Base-by-base conservation (phyloP, 1,140 invertebrate genomes). In the Eueides isabella region DNA sequence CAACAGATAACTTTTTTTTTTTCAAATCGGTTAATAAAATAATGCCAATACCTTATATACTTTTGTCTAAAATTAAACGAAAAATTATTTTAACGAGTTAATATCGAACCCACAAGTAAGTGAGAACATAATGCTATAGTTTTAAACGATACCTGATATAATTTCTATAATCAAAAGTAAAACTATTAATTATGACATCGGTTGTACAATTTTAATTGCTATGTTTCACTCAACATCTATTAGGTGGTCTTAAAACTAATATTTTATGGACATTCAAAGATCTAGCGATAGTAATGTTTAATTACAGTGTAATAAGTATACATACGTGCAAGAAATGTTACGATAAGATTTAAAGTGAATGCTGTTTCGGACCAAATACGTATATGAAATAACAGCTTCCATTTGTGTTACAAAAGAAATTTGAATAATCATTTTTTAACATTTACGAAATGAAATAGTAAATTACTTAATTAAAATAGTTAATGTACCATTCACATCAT, bases 191-290 rank as follows among this genome's bases (percentile, higher is more conserved):
- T 44, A 44, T n/a, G 19, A 19, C 41, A n/a, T 16, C 35, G 16
- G 5, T 44, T 44, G 48, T 55, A 55, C 23, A 23, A 55, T 11
- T 55, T 55, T 55, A 55, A 55, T 55, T 55, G 19, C 48, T 55
- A 55, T 55, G 12, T 23, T 26, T 55, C 26, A 23, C 19, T 23
- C 48, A 19, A 23, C 48, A 55, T 26, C 23, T 9, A 55, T 55
- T 55, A 48, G n/a, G 19, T 7, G n/a, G 7, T 48, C n/a, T 48
- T 48, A 48, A 48, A 26, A 55, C 23, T 23, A 23, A 55, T 55
- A 9, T 55, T 26, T 55, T 55, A 55, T 55, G 26, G n/a, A 55
- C 48, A 55, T 11, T 55, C 5, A 23, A 11, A 55, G 48, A 55
- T 55, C n/a, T 55, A 55, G 48, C 16, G 23, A 55, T 55, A 55